Base-by-base conservation (phyloP, 2,888 invertebrate genomes). In the Automeris io region DNA sequence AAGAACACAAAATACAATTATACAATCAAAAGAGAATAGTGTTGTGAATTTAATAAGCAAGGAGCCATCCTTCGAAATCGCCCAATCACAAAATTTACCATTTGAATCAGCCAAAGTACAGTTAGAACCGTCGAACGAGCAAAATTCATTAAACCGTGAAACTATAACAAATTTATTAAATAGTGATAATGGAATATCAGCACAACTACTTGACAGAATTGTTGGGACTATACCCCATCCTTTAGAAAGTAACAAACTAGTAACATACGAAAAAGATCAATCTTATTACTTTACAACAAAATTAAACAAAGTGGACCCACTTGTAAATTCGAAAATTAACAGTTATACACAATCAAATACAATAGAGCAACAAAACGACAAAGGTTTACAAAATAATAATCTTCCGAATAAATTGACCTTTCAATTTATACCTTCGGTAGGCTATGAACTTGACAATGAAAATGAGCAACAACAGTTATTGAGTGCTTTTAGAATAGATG, bases 191-290 rank as follows among this genome's bases (percentile, higher is more conserved):
- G 78, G 76, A 3, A 80, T 86, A 60, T 71, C 80, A 23, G 83
- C 83, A 26, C 80, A 80, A 23, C 39, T 85, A 41, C 68, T 73
- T 47, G 85, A 86, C 43, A 80, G 78, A 57, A 81, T 83, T 36
- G 57, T 74, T 11, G 82, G 86, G 6, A 73, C 71, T n/a, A 64
- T 86, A 44, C 58, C 70, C n/a, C 79, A 83, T 59, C 86, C 83
- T 8, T 46, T 57, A 33, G 70, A 81, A 46, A 63, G 70, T 25
- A 72, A 80, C 43, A 83, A 85, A 52, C 42, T 73, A 8, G 62
- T 85, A 5, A 75, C 78, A 3, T 83, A 83, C 46, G 71, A 82
- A 42, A 83, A 81, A 46, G 76, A 85, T 47, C 74, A 82, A 48
- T 74, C 80, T 1, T 86, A 81, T 43, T 78, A 73, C 35, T 58